Conservation (phyloP, 2,113 vertebrate species). For the Lepisosteus osseus region DNA sequence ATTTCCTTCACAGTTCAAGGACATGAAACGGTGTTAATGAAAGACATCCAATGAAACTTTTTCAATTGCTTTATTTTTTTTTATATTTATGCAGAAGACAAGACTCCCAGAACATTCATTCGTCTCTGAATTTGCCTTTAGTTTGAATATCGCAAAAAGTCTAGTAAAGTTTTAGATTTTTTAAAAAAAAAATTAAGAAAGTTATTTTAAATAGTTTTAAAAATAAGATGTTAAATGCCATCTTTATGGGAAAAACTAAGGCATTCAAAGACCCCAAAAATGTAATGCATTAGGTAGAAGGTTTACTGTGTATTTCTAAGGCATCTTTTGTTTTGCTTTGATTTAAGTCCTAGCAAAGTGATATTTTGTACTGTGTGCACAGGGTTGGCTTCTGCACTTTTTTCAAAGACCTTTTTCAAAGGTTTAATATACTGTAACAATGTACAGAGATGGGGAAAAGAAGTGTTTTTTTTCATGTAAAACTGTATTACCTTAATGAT, state of each 20-base stretch:
- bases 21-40: too few relatives aligned
- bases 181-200: not conserved
- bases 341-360: not conserved
- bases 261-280: constrained; percentile 8
- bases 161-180: constrained; percentile 7
- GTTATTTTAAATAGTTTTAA: constrained; percentile 19
- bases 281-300: constrained; percentile 12
- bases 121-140: constrained; percentile 6
- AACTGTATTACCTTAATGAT: too few relatives aligned
- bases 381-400: not conserved
- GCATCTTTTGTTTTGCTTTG: constrained; percentile 22
- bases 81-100: constrained; percentile 13
- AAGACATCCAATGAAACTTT: too few relatives aligned
- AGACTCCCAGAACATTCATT: not conserved
- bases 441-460: too few relatives aligned
- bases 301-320: constrained; percentile 24
- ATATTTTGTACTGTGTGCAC: constrained; percentile 4
- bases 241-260: constrained; percentile 13
- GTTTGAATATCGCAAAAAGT: constrained; percentile 11
- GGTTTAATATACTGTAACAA: too few relatives aligned
- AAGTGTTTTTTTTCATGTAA: too few relatives aligned
- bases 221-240: constrained; percentile 19
- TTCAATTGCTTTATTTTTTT: too few relatives aligned
- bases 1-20: too few relatives aligned
- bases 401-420: too few relatives aligned